A percentile compares a stretch with the other conserved stretches of the same genome.
phyloP scores from a whole-genome alignment of 2,888 invertebrate genomes.

The Erebia aethiops region DNA sequence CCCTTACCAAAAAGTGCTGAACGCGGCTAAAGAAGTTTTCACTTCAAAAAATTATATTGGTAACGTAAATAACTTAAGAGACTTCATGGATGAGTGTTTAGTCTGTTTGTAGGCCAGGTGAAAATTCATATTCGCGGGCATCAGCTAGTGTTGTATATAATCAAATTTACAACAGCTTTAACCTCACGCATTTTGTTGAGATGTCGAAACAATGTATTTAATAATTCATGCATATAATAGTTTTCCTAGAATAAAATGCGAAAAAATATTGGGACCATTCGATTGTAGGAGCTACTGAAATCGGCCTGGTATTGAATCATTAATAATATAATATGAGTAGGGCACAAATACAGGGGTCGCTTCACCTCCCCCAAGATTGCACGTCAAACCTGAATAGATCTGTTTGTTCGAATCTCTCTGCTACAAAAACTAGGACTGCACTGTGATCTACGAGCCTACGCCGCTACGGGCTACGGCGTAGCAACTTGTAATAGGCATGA shows the following conservation, averaged over 20 bases:
- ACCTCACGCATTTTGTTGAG: too few relatives aligned
- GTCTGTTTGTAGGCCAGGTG: too few relatives aligned
- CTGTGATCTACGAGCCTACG: slow-evolving; percentile 20
- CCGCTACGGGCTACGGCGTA: slow-evolving; percentile 38
- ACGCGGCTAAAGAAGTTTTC: too few relatives aligned
- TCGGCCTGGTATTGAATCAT: neutral
- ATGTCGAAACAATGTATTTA: too few relatives aligned
- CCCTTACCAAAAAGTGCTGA: too few relatives aligned
- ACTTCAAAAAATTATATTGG: too few relatives aligned
- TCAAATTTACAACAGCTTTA: too few relatives aligned
- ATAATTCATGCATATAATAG: too few relatives aligned
- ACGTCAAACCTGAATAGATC: slow-evolving; percentile 27
- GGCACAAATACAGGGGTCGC: slow-evolving; percentile 8
- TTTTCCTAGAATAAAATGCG: neutral
- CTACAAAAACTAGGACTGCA: slow-evolving; percentile 3
- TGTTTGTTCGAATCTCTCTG: slow-evolving; percentile 11
- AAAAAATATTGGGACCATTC: neutral
- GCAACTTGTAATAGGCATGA: too few relatives aligned
- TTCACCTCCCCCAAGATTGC: slow-evolving; percentile 23
- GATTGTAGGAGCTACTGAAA: neutral
- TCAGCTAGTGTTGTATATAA: too few relatives aligned
- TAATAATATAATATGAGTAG: slow-evolving; percentile 1
- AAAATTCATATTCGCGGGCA: too few relatives aligned
- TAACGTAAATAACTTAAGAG: neutral
- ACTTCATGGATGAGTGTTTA: too few relatives aligned